Evolutionary conservation across 2,113 vertebrate species (phyloP), one percentile per base, ranked within the genome.

Genomic region (Poecile atricapillus): DNA sequence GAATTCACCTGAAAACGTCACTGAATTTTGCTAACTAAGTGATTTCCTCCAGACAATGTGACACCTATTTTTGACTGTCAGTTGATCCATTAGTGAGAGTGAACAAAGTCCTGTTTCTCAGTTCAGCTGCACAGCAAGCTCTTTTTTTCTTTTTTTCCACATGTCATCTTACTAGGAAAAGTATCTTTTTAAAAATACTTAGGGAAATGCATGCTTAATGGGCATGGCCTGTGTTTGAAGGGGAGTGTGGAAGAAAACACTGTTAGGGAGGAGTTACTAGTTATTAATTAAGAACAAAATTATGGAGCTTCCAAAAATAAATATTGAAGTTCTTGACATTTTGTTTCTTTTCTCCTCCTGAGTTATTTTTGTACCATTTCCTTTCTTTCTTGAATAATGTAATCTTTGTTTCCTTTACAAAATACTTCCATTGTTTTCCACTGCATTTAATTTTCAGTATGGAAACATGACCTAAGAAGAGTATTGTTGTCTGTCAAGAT

Each of bases 401-500:
- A 89, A 90, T 90, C 82, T 90, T 95, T 96, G 63, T 93, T 97
- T 96, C 87, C 91, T 79, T 87, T 96, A 91, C 87, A 94, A 94
- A 96, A 74, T 82, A 58, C 43, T 68, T 83, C 70, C 81, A 94
- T 97, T 97, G 93, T 97, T 96, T 97, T 87, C 87, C 64, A 95
- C 83, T 27, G n/a, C 46, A 55, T 81, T 88, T 85, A 87, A 73
- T 93, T 92, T 96, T 95, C 94, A 93, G 93, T 94, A 95, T 94
- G 89, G 93, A 97, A 97, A 93, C 90, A 96, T 97, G 97, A 97
- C 96, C 94, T 88, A 96, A 96, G 92, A 69, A 58, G 39, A 62
- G 55, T 93, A 96, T 91, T 98, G 91, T 96, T 97, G 88, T 96
- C 92, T 97, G 97, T 97, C 91, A 91, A 95, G 97, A 97, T 96